These are phyloP conservation scores for Carcinoscorpius rotundicauda DNA, from an alignment of 1,140 invertebrate genomes.

Conservation along the genomic window DNA sequence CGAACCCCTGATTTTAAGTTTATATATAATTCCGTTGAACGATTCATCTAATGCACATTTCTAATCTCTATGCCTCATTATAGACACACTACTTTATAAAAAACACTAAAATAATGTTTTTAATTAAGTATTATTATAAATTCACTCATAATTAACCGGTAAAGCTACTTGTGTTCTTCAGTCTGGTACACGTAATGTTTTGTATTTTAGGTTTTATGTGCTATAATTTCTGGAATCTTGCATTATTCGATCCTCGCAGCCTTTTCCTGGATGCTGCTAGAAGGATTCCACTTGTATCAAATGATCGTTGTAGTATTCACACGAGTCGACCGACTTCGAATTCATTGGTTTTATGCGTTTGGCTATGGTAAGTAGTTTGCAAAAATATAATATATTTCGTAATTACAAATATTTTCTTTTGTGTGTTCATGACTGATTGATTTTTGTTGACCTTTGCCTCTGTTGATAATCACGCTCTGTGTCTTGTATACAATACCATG, in stretches of 20 bases:
- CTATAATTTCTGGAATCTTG: slow-evolving; percentile 32
- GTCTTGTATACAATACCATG: too few species aligned
- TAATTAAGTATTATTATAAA: background rate
- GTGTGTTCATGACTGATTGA: too few species aligned
- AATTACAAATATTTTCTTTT: too few species aligned
- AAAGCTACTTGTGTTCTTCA: background rate
- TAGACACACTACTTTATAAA: background rate
- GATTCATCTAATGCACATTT: background rate
- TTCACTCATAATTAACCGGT: background rate
- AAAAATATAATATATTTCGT: too few species aligned
- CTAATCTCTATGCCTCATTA: background rate
- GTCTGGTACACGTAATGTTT: background rate
- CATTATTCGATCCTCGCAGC: slow-evolving; percentile 35
- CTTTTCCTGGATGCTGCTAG: slow-evolving; percentile 39
- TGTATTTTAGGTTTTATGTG: slow-evolving; percentile 25
- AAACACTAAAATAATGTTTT: background rate
- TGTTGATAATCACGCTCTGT: too few species aligned
- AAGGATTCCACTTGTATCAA: slow-evolving; percentile 37
- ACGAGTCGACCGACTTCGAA: background rate
- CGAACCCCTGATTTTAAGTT: background rate
- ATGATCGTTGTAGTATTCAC: slow-evolving; percentile 38
- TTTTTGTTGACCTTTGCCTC: too few species aligned
- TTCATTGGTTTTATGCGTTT: background rate
- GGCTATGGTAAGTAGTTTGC: background rate
- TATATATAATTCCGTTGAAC: background rate